These are phyloP conservation scores for Spinibarbus caldwelli DNA, from an alignment of 2,797 vertebrate genomes.

Conservation along the genomic window DNA sequence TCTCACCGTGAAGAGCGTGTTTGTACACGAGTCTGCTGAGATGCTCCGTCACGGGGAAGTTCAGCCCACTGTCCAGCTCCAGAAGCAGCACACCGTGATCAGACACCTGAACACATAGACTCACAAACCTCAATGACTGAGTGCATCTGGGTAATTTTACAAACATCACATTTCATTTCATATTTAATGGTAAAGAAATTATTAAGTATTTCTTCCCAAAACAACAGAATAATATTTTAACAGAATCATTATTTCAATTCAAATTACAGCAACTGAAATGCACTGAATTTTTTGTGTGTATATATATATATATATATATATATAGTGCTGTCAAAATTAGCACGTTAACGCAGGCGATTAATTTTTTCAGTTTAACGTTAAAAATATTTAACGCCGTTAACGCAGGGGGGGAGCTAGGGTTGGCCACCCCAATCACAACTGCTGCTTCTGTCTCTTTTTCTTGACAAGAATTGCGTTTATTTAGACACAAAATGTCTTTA, in stretches of 20 bases:
- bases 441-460: no score
- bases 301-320: no score
- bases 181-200: neutral
- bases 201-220: neutral
- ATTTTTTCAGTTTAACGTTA: no score
- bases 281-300: no score
- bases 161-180: neutral
- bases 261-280: neutral
- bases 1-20: conserved; percentile 80
- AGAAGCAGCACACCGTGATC: conserved; percentile 77
- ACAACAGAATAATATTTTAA: neutral
- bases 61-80: conserved; percentile 82
- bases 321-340: no score
- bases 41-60: conserved; percentile 85
- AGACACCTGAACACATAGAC: conserved; percentile 78
- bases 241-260: neutral
- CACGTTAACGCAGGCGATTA: no score
- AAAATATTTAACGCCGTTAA: no score
- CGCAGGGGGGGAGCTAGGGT: no score
- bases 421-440: no score
- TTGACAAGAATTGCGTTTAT: no score
- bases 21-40: conserved; percentile 76
- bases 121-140: neutral
- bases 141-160: neutral
- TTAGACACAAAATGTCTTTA: no score